Base-by-base conservation (phyloP, 1,140 invertebrate species). In the Brachionus angularis region DNA sequence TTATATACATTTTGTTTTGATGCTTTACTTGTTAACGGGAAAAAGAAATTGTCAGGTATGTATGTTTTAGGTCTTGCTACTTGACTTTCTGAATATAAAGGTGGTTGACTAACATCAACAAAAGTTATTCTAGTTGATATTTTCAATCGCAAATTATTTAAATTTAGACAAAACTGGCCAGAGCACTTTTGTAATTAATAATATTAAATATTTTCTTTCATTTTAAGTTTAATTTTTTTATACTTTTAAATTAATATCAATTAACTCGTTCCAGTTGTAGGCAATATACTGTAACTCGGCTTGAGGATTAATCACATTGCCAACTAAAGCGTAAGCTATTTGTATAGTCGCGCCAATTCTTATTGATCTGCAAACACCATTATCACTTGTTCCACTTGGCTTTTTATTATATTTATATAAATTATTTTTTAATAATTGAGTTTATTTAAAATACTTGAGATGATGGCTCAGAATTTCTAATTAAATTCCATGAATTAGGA, bases 41-140 rank as follows among this genome's bases (percentile, higher is more conserved):
- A 58, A 39, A 58, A 58, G 39, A 58, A 58, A 58, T 58, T 34
- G 2, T 23, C 53, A 1, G 53, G 53, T 25, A 58, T 31, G 5
- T 8, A 39, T 39, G 53, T 27, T 58, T 39, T 33, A n/a, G 53
- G 53, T 39, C 27, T 58, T 5, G 53, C 8, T 21, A 58, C 39
- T 25, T 39, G 8, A 58, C 53, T 58, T 58, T 58, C 53, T 25
- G 53, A 1, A 18, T 39, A 58, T 12, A 58, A 58, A 29, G 53
- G 53, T 39, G 53, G 53, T 33, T 58, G 53, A 42, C 53, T 58
- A 10, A 58, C 53, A 39, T 58, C 53, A 21, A 58, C 53, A 58
- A 39, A 58, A 29, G 39, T 42, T 29, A 58, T 34, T 39, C 53
- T 5, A 27, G 53, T 58, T 12, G 53, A 23, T 42, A 39, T 23